A percentile compares a stretch with the other conserved stretches of the same genome.
Evolutionary conservation across 1,140 invertebrate species (phyloP).

Genomic region (Habropoda laboriosa): DNA sequence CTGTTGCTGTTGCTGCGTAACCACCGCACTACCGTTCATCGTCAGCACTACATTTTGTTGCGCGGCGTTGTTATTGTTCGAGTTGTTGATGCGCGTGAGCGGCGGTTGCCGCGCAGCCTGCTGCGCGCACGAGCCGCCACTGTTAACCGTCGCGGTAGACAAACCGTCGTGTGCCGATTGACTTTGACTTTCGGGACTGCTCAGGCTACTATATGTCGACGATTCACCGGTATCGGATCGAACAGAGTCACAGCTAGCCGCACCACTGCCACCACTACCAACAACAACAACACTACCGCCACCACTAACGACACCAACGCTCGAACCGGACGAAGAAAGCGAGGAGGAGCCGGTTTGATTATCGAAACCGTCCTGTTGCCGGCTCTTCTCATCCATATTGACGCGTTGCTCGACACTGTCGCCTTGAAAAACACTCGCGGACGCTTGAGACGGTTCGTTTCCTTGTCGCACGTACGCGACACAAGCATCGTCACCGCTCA

Average conservation of each 20-base stretch:
- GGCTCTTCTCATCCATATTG: conserved; percentile 57
- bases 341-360: conserved; percentile 50
- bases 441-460: conserved; percentile 46
- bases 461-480: conserved; percentile 48
- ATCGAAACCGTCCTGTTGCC: conserved; percentile 61
- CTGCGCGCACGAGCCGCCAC: conserved; percentile 73
- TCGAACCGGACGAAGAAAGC: conserved; percentile 33
- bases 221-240: conserved; percentile 80
- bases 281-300: conserved; percentile 37
- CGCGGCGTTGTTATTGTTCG: conserved; percentile 57
- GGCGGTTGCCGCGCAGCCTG: conserved; percentile 72
- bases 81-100: conserved; percentile 54
- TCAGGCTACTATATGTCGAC: conserved; percentile 77
- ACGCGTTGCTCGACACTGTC: conserved; percentile 48
- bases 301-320: conserved; percentile 33
- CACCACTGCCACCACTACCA: conserved; percentile 34
- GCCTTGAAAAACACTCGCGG: conserved; percentile 44
- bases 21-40: conserved; percentile 67
- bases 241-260: conserved; percentile 75
- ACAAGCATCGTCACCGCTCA: conserved; percentile 52
- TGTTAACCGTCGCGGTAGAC: conserved; percentile 55
- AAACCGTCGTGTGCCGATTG: conserved; percentile 60
- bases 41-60: conserved; percentile 70
- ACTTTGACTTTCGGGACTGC: conserved; percentile 78
- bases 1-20: conserved; percentile 67